Conservation (phyloP, 2,797 vertebrate species). For the Danionella dracula region DNA sequence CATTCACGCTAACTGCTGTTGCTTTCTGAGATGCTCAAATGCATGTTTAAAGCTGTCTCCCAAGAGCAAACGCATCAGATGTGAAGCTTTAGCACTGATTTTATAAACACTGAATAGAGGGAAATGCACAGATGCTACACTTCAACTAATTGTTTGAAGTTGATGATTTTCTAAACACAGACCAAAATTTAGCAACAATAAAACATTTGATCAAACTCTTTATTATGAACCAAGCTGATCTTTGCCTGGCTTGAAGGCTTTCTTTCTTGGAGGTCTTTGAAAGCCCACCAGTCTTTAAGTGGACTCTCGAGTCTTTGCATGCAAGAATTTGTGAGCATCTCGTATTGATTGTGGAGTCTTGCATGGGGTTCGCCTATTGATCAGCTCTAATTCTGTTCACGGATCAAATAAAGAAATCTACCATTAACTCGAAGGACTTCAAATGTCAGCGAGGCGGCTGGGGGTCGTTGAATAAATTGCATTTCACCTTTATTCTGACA, state of each 20-base stretch:
- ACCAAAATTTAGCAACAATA: neutral
- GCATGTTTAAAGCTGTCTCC: slow-evolving; percentile 19
- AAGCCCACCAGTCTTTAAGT: neutral
- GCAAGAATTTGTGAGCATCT: slow-evolving; percentile 14
- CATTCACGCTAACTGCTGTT: slow-evolving; percentile 7
- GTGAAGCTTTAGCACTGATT: slow-evolving; percentile 4
- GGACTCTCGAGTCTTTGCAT: slow-evolving; percentile 3
- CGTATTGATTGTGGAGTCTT: slow-evolving; percentile 13
- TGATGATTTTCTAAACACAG: neutral
- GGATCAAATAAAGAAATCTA: slow-evolving; percentile 24
- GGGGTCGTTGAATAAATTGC: slow-evolving; percentile 20
- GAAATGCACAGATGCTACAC: neutral
- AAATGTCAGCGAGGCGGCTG: slow-evolving; percentile 25
- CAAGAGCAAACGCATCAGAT: slow-evolving; percentile 17
- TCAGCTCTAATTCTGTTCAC: slow-evolving; percentile 32
- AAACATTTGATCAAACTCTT: neutral
- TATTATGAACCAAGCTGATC: neutral
- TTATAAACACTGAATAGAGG: neutral
- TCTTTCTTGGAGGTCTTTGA: neutral
- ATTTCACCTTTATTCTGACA: neutral
- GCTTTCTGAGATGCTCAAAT: slow-evolving; percentile 8
- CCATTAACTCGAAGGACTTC: slow-evolving; percentile 18
- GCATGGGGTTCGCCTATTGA: slow-evolving; percentile 26
- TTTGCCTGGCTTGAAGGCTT: neutral
- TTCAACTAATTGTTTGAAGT: neutral